Evolutionary conservation across 1,140 invertebrate species (phyloP), one percentile per base, ranked within the genome.

Genomic region (Vanessa tameamea): DNA sequence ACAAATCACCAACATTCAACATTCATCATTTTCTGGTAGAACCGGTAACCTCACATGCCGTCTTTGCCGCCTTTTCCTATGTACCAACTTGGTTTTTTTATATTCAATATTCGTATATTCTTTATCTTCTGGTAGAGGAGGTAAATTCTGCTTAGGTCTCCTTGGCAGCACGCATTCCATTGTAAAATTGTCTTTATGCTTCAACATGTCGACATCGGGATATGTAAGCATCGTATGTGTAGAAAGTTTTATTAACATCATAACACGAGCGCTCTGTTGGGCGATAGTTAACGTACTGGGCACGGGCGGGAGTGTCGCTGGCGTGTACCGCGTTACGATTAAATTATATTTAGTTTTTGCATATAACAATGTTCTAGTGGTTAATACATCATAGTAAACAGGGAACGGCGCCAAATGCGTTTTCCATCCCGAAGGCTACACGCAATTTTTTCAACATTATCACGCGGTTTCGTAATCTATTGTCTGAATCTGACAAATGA

Each of bases 91-190:
- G 61, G 80, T 80, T 63, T 84, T 90, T 51, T 83, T 84, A 47
- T 88, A 65, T 31, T 87, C 85, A 0, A 64, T 78, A 37, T 84
- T 87, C 55, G 81, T 83, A 76, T 85, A 89, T 64, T 92, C 90
- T 51, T 87, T 89, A 70, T 92, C 90, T 73, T 92, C 90, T 0
- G 85, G 88, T n/a, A 92, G 64, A 12, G 90, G 84, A 37, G 90
- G 84, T 14, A 92, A 72, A 31, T 75, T 82, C 50, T 87, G 71
- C 67, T 87, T 89, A 6, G 84, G 80, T 8, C 87, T 78, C 14
- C 86, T 75, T 23, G 90, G 87, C 37, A 88, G 67, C 0, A 89
- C 82, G 72, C 86, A 91, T 76, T 92, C 87, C 15, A 84, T 88
- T 16, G 82, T 82, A 51, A 86, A 87, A 71, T 76, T 82, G 5